Conservation (phyloP, 1,140 invertebrate genomes). For the Caenorhabditis tropicalis region DNA sequence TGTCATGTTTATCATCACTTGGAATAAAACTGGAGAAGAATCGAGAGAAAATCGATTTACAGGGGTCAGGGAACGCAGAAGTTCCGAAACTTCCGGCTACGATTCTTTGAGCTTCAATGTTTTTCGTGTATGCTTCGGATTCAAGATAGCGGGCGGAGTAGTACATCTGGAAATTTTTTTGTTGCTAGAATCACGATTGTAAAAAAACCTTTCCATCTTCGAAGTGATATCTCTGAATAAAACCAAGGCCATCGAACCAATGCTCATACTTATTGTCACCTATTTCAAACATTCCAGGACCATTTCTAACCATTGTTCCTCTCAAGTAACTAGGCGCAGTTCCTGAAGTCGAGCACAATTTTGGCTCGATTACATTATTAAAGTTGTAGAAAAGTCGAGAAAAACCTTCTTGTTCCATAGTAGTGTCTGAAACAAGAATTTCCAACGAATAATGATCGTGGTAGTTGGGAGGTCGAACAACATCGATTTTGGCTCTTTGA, state of each 20-base stretch:
- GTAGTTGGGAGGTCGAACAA: no score
- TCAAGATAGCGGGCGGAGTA: slow-evolving; percentile 84
- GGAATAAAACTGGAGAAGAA: slow-evolving; percentile 41
- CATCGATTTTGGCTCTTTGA: no score
- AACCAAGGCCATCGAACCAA: slow-evolving; percentile 85
- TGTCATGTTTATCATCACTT: slow-evolving; percentile 29
- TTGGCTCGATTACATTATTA: slow-evolving; percentile 45
- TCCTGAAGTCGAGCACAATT: slow-evolving; percentile 71
- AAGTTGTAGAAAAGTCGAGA: slow-evolving; percentile 49
- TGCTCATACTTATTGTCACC: slow-evolving; percentile 81
- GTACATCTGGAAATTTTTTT: slow-evolving; percentile 57
- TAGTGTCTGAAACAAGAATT: background rate
- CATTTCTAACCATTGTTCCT: slow-evolving; percentile 83
- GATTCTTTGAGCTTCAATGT: slow-evolving; percentile 81
- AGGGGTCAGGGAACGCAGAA: slow-evolving; percentile 75
- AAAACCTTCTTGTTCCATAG: slow-evolving; percentile 9
- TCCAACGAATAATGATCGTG: no score
- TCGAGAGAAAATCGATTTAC: slow-evolving; percentile 56
- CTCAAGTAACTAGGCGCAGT: slow-evolving; percentile 81
- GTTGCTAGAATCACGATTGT: background rate
- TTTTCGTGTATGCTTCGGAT: slow-evolving; percentile 80
- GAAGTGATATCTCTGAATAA: slow-evolving; percentile 83
- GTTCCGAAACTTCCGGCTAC: slow-evolving; percentile 87
- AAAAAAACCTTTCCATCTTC: slow-evolving; percentile 76
- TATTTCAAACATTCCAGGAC: slow-evolving; percentile 82